Percentiles rank a stretch among this genome's conserved stretches.
phyloP scores from a whole-genome alignment of 2,113 vertebrate genomes.

The Motacilla alba region DNA sequence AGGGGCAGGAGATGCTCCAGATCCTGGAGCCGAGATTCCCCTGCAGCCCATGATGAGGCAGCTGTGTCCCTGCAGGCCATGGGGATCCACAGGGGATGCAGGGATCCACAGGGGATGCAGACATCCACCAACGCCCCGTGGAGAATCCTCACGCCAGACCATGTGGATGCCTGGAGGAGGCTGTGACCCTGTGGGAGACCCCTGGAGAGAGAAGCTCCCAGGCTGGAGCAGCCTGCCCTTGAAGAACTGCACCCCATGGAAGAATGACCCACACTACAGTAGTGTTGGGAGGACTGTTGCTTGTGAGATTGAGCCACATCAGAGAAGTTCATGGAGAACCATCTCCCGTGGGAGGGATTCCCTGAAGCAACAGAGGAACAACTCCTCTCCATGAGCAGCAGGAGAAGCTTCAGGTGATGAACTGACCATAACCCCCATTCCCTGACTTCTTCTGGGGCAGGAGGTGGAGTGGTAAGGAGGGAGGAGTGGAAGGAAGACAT shows the following conservation, averaged over 20 bases:
- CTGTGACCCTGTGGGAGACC: background rate
- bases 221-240: background rate
- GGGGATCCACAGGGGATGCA: fast-evolving
- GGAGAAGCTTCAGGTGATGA: background rate
- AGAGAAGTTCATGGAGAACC: background rate
- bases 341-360: background rate
- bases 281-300: background rate
- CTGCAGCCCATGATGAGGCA: background rate
- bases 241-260: background rate
- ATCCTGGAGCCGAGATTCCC: fast-evolving
- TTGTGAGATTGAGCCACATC: fast-evolving
- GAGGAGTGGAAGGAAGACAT: fast-evolving
- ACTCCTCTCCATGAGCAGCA: background rate
- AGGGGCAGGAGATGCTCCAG: fast-evolving
- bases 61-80: background rate
- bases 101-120: background rate
- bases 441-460: background rate
- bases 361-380: fast-evolving
- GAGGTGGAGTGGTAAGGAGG: background rate
- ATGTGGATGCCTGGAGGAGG: background rate
- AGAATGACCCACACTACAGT: fast-evolving
- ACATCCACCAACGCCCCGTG: fast-evolving
- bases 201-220: background rate
- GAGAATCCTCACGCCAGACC: too few relatives aligned
- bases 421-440: background rate